Evolutionary conservation across 1,140 invertebrate species (phyloP), one percentile per base, ranked within the genome.

Genomic region (Macrotrachela quadricornifera): DNA sequence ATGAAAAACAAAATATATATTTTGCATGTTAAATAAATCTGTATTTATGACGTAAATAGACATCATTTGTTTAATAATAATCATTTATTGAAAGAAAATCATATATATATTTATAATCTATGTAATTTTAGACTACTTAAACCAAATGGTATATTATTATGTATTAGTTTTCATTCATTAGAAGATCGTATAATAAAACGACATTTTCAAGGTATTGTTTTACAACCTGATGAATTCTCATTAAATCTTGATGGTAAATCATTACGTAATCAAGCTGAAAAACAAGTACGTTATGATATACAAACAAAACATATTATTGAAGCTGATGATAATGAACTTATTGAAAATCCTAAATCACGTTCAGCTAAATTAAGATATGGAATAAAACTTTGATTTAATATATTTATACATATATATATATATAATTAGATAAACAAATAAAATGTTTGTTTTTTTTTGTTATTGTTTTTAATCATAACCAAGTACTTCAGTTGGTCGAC

Each of bases 141-240:
- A 70, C 63, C 76, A 0, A 75, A 77, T 37, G 85, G 85, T 0
- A 87, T 86, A 1, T 71, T 77, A 56, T 77, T 85, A 1, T 80
- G 81, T 1, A 76, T 95, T 10, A 79, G 81, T 8, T 94, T 92
- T 69, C 87, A 92, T 70, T 88, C 83, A 0, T 68, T 92, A 18
- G 90, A 96, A 74, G 88, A 95, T 69, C 80, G 80, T n/a, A 84
- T 95, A 56, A 78, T 92, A 0, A 94, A 95, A 69, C 72, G 84
- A 38, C 85, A 92, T 68, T 74, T 96, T 36, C 70, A 76, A 47
- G 83, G 81, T 1, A 79, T 83, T 15, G 12, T 63, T 83, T n/a
- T 63, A 77, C 16, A 60, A 71, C 8, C 62, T 82, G 12, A 71
- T 77, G 38, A 62, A 75, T 49, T 73, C 74, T 38, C 75, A 75